Evolutionary conservation across 2,888 invertebrate species (phyloP), one percentile per base, ranked within the genome.

Genomic region (Balanococcus diminutus): DNA sequence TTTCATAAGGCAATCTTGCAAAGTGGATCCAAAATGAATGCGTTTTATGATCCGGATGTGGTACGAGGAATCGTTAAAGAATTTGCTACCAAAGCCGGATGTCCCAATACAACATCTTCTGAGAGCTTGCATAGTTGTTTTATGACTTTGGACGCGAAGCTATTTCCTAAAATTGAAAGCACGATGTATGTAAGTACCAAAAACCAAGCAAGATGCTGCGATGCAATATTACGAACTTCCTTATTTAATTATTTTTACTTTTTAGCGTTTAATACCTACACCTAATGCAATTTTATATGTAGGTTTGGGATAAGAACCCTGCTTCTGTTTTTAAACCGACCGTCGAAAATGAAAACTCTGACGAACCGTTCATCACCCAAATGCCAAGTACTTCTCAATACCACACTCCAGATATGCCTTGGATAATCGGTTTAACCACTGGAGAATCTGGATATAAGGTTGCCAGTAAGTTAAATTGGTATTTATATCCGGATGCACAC

Each of bases 291-390:
- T 16, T 82, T 86, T 85, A 87, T 88, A 89, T 88, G 32, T 87
- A 95, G 94, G 91, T 92, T 86, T 95, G 94, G 93, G 94, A 94
- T 89, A 93, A 93, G 88, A 94, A 95, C 90, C 94, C 95, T 0
- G 94, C 95, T 93, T 94, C 95, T 87, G 94, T 95, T 0, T 95
- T 95, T 89, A 94, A 94, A 88, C 95, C 96, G 0, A 94, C 94
- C 0, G 91, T 94, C 0, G 96, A 96, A 89, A 93, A 93, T 0
- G 90, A 92, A 72, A 91, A 93, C 11, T 91, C 92, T 0, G 46
- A 61, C 8, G 93, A 92, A 1, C 94, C 95, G 0, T 95, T 96
- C 89, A 89, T 96, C 6, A 92, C 92, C 0, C 91, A 92, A 87
- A 92, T 92, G 88, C 94, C 95, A 0, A 14, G 36, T 19, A 42